Evolutionary conservation across 2,113 vertebrate genomes (phyloP).

Genomic region (Elanus axillaris): DNA sequence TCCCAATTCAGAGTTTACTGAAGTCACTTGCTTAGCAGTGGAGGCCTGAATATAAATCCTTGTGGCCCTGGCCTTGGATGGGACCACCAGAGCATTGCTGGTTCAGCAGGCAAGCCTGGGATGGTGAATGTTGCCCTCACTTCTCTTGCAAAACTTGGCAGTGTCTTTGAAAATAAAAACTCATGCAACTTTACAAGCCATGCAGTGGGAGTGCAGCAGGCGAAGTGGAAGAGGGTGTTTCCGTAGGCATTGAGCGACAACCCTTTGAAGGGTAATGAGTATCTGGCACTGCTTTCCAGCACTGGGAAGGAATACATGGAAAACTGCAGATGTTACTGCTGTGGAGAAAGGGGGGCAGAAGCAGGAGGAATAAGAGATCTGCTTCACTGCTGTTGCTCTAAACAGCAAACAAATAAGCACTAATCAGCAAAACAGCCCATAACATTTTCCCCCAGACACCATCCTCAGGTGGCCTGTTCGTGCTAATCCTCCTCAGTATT

Average conservation of each 20-base stretch:
- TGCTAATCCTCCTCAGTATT: neutral
- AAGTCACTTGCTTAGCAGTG: neutral
- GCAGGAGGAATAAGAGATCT: neutral
- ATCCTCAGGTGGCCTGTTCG: neutral
- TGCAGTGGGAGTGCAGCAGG: neutral
- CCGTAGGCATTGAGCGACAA: fast-evolving
- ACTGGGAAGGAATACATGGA: fast-evolving
- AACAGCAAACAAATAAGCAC: neutral
- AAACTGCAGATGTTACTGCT: neutral
- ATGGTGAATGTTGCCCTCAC: fast-evolving
- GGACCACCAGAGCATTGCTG: neutral
- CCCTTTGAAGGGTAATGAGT: neutral
- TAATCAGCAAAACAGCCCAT: neutral
- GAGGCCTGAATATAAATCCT: neutral
- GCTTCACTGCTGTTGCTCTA: neutral
- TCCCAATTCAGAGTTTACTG: neutral
- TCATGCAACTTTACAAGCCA: fast-evolving
- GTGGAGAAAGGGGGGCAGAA: neutral
- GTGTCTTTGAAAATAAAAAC: neutral
- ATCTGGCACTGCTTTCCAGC: neutral
- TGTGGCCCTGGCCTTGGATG: neutral
- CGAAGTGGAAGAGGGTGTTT: neutral
- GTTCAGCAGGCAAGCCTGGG: neutral
- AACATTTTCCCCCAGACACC: neutral
- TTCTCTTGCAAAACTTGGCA: neutral